phyloP scores from a whole-genome alignment of 1,140 invertebrate species.

The Lordiphosa collinella region DNA sequence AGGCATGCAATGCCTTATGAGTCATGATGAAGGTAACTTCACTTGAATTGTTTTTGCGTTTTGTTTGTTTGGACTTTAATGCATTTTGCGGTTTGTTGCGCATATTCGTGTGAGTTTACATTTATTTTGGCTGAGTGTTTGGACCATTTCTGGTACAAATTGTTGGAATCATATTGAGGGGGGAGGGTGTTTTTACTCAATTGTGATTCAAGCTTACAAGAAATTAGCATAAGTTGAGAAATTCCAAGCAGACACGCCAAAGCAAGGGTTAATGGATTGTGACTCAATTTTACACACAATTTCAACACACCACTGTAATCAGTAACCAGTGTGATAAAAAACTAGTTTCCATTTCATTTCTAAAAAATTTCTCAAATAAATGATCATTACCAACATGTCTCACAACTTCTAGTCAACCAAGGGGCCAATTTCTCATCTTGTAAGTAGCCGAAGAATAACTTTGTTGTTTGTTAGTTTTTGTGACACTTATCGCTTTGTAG shows the following conservation, averaged over 20 bases:
- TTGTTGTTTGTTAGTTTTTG: too few species aligned
- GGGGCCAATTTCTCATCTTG: too few species aligned
- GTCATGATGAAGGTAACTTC: conserved; percentile 31
- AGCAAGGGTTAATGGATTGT: neutral
- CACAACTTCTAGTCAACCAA: too few species aligned
- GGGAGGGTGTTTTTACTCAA: conserved; percentile 8
- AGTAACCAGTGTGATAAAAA: too few species aligned
- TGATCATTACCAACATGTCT: too few species aligned
- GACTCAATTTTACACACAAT: conserved; percentile 5
- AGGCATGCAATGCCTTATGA: conserved; percentile 14
- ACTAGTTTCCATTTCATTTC: too few species aligned
- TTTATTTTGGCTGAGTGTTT: conserved; percentile 7
- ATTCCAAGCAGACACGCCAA: conserved; percentile 40
- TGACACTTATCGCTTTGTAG: too few species aligned
- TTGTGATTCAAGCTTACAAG: conserved; percentile 41
- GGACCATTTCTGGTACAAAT: conserved; percentile 11
- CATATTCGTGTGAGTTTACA: conserved; percentile 38
- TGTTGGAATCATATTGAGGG: conserved; percentile 13
- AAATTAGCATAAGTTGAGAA: conserved; percentile 56
- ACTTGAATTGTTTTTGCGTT: conserved; percentile 21
- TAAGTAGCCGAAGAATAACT: too few species aligned
- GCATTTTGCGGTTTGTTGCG: conserved; percentile 50
- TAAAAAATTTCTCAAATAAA: too few species aligned
- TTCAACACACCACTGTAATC: too few species aligned
- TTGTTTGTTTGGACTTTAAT: conserved; percentile 33